Percentiles rank a stretch among this genome's conserved stretches.
phyloP scores from a whole-genome alignment of 2,888 invertebrate species.

The Cheilosia soror region DNA sequence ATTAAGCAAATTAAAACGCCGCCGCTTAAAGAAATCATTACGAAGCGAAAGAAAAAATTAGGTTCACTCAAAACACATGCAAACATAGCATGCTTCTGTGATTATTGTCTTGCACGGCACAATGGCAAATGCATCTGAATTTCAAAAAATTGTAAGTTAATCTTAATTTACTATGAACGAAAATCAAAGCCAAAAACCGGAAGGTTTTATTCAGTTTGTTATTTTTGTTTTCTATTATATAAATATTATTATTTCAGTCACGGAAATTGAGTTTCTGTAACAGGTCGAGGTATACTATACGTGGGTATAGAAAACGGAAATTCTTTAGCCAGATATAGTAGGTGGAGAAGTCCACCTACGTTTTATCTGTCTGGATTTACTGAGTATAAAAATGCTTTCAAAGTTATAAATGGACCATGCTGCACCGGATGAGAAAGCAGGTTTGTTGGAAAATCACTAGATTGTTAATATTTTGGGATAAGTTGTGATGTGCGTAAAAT shows the following conservation, averaged over 20 bases:
- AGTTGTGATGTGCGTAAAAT: too few species aligned
- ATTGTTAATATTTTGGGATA: not conserved
- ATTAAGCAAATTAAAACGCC: conserved; percentile 12
- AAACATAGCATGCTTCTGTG: conserved; percentile 31
- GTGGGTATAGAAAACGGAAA: conserved; percentile 65
- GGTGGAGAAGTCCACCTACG: conserved; percentile 61
- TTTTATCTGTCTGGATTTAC: conserved; percentile 47
- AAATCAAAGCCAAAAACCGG: conserved; percentile 25
- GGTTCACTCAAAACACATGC: conserved; percentile 46
- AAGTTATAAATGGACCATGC: conserved; percentile 21
- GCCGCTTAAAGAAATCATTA: conserved; percentile 48
- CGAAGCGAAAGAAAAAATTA: conserved; percentile 11
- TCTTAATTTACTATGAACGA: conserved; percentile 39
- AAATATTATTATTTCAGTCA: conserved; percentile 61
- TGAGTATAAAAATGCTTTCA: conserved; percentile 24
- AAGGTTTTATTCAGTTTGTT: conserved; percentile 42
- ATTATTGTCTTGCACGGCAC: conserved; percentile 51
- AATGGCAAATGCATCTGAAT: conserved; percentile 21
- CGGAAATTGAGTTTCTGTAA: conserved; percentile 68
- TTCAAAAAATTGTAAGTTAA: conserved; percentile 36
- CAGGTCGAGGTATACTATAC: conserved; percentile 21
- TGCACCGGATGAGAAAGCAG: conserved; percentile 11
- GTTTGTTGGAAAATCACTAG: not conserved
- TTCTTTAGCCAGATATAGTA: conserved; percentile 51
- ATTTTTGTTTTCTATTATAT: conserved; percentile 7